Evolutionary conservation across 2,113 vertebrate genomes (phyloP).

Genomic region (Carollia perspicillata): DNA sequence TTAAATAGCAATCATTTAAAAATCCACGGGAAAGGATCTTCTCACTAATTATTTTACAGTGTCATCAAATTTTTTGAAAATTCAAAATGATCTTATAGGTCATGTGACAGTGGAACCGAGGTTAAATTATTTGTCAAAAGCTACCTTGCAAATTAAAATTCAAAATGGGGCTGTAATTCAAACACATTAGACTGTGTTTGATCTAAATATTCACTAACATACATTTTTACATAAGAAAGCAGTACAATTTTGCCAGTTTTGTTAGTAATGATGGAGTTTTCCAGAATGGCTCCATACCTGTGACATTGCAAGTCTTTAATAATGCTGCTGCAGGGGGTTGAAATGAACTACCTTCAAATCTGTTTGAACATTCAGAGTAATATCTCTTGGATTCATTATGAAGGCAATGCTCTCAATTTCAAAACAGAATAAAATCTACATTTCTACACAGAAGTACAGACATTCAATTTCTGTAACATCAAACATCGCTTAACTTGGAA

Average conservation of each 20-base stretch:
- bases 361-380: neutral
- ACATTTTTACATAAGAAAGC: neutral
- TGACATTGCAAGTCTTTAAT: neutral
- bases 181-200: neutral
- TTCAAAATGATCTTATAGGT: neutral
- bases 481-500: neutral
- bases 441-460: neutral
- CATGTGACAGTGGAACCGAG: neutral
- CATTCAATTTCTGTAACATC: neutral
- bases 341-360: neutral
- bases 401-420: neutral
- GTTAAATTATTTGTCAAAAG: constrained; percentile 10
- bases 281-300: neutral
- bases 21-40: neutral
- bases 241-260: neutral
- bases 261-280: neutral
- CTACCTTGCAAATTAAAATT: neutral
- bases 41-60: neutral
- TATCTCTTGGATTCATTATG: neutral
- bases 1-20: neutral
- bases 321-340: neutral
- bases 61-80: neutral
- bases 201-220: neutral
- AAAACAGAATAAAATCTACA: neutral
- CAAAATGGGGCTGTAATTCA: neutral